Evolutionary conservation across 2,113 vertebrate genomes (phyloP).

Genomic region (Hyla sarda): DNA sequence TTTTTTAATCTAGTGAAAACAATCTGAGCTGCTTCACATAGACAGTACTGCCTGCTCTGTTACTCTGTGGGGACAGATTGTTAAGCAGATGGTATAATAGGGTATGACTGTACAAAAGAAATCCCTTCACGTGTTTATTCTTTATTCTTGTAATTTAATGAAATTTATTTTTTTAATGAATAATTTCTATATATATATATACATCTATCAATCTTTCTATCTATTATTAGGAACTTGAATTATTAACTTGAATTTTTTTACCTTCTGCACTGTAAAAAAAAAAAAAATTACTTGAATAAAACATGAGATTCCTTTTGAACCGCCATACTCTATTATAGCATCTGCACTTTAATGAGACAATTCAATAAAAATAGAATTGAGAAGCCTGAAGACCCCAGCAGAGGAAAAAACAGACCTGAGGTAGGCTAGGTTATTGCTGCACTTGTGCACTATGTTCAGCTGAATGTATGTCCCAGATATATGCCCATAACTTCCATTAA

Average conservation of each 20-base stretch:
- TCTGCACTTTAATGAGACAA: not conserved
- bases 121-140: not conserved
- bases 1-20: conserved; percentile 23
- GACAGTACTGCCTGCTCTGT: not conserved
- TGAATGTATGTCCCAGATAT: too few species aligned
- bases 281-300: not conserved
- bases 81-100: not conserved
- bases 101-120: not conserved
- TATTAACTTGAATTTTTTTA: too few species aligned
- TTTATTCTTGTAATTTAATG: not conserved
- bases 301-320: not conserved
- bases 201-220: too few species aligned
- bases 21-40: conserved; percentile 12
- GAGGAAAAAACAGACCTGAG: too few species aligned
- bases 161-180: too few species aligned
- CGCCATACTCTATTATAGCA: not conserved
- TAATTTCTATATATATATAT: too few species aligned
- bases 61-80: not conserved
- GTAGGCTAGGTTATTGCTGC: too few species aligned
- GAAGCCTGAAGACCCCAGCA: not conserved
- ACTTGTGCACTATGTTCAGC: too few species aligned
- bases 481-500: too few species aligned
- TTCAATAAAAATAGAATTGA: not conserved
- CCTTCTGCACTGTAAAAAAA: not conserved
- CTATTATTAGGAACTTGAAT: too few species aligned